Evolutionary conservation across 2,888 invertebrate genomes (phyloP), one percentile per base, ranked within the genome.

Genomic region (Perizoma affinitatum): DNA sequence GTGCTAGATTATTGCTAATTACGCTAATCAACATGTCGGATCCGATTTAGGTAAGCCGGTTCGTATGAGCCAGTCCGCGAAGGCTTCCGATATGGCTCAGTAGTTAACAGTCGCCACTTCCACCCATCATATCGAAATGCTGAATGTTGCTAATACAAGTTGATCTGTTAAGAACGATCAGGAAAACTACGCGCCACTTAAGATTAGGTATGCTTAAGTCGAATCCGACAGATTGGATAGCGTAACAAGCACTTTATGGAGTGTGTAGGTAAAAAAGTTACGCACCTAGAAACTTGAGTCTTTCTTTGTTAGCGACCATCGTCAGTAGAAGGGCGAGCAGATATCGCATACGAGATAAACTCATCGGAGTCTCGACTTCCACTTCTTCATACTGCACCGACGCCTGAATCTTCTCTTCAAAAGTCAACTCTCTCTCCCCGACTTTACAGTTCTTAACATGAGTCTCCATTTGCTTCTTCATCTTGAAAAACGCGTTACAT

Each of bases 251-350:
- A 6, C 42, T 64, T 76, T 72, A 76, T 79, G 3, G 78, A 76
- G 72, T 73, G 73, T 79, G 82, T 82, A 78, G 78, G 77, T 78
- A 73, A 60, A 62, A 61, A 45, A 41, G 10, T 38, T 96, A 96
- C 86, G 95, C 95, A 73, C 97, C 97, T 78, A 97, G 88, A 74
- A 95, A 95, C 65, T 95, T 95, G 48, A 97, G 93, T 74, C 95
- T 94, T 71, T 96, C 95, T 68, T 95, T 95, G n/a, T 95, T 95
- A 11, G 97, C 97, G 67, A 97, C 97, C 84, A 96, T 96, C 74
- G 96, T 96, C 54, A 97, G 86, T 45, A 97, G 93, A 46, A 97
- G 95, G 2, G 97, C 97, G 67, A 97, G 91, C 43, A 97, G 93
- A 68, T 96, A 94, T 60, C 97, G 93, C 94, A 97, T 95, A 70